A percentile compares a stretch with the other conserved stretches of the same genome.
Conservation (phyloP, 2,888 invertebrate genomes). For the Eupsilia transversa region DNA sequence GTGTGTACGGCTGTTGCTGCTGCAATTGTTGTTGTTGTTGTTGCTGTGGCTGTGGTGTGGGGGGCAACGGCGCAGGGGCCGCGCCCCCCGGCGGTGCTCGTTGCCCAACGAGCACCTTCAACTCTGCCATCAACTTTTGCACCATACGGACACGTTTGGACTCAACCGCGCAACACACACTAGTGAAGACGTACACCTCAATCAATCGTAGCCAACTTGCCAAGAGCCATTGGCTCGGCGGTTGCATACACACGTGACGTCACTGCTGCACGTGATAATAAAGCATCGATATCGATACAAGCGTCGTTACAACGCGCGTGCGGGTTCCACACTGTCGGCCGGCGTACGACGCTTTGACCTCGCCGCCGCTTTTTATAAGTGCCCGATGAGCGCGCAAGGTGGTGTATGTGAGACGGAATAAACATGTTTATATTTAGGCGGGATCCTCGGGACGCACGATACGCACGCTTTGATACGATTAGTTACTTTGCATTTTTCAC, state of each 20-base stretch:
- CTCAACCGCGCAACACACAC: constrained; percentile 82
- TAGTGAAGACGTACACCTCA: constrained; percentile 82
- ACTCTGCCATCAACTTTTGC: constrained; percentile 89
- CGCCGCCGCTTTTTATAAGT: constrained; percentile 89
- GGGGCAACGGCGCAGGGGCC: constrained; percentile 70
- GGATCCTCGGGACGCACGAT: constrained; percentile 76
- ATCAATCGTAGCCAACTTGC: constrained; percentile 82
- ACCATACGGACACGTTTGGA: constrained; percentile 89
- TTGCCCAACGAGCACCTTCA: constrained; percentile 89
- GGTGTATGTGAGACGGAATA: constrained; percentile 82
- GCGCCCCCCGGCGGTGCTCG: constrained; percentile 84
- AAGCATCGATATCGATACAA: constrained; percentile 84
- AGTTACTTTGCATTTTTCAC: constrained; percentile 55
- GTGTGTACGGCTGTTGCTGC: constrained; percentile 79
- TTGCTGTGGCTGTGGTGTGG: constrained; percentile 72
- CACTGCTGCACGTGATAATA: constrained; percentile 86
- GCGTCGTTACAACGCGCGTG: constrained; percentile 87
- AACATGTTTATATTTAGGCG: constrained; percentile 87
- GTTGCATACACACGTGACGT: constrained; percentile 86
- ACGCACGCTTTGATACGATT: constrained; percentile 69
- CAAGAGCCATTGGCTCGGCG: constrained; percentile 87
- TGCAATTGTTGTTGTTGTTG: constrained; percentile 73
- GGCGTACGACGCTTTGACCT: constrained; percentile 84
- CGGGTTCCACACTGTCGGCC: constrained; percentile 86
- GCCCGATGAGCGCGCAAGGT: constrained; percentile 87